These are phyloP conservation scores for Solenodon paradoxus DNA, from an alignment of 2,113 vertebrate genomes.

Conservation along the genomic window DNA sequence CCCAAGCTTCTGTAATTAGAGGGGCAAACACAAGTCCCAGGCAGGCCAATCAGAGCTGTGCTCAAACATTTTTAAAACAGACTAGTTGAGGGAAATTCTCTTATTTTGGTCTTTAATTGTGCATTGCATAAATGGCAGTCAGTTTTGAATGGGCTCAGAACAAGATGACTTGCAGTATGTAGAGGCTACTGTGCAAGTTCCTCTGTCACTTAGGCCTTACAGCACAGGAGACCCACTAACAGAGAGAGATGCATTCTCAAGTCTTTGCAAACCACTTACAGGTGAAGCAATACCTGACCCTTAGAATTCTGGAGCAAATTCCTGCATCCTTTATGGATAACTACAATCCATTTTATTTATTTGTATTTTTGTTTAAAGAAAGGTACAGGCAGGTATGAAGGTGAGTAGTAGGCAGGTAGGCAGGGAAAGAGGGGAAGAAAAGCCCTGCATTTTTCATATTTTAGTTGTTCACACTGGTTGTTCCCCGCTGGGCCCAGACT, in stretches of 20 bases:
- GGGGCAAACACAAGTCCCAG: background rate
- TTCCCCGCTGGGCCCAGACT: too few species aligned
- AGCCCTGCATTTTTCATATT: too few species aligned
- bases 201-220: background rate
- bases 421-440: too few species aligned
- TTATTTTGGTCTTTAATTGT: slow-evolving; percentile 4
- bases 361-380: too few species aligned
- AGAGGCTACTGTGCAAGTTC: background rate
- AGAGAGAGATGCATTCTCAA: background rate
- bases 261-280: background rate
- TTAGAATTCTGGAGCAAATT: background rate
- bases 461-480: too few species aligned
- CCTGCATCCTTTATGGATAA: background rate
- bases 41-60: background rate
- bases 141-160: background rate
- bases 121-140: background rate
- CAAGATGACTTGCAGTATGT: background rate
- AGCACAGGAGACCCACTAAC: background rate
- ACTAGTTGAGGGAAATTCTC: background rate
- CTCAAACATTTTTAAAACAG: background rate
- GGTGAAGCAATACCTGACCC: background rate
- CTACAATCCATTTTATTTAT: too few species aligned
- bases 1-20: background rate
- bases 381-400: too few species aligned
- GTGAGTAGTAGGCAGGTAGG: too few species aligned